These are phyloP conservation scores for Rhinella marina DNA, from an alignment of 2,797 vertebrate genomes.

Conservation along the genomic window DNA sequence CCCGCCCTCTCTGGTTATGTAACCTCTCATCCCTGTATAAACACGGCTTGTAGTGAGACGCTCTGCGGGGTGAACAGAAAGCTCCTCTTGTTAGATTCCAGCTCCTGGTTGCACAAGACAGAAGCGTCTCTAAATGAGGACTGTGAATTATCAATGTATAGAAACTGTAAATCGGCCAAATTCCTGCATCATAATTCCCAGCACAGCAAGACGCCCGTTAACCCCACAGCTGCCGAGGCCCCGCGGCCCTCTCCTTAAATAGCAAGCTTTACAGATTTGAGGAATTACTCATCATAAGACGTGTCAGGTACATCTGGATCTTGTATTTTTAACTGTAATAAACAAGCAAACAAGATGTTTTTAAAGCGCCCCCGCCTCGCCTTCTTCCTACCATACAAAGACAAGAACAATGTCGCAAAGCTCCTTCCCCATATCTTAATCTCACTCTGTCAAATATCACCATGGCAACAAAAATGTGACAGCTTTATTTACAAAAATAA, in stretches of 20 bases:
- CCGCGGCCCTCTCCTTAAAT: background rate
- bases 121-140: background rate
- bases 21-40: conserved; percentile 23
- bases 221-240: conserved; percentile 10
- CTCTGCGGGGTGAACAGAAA: background rate
- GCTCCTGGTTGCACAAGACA: conserved; percentile 9
- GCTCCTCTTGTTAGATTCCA: background rate
- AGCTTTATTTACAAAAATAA: background rate
- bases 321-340: background rate
- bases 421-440: background rate
- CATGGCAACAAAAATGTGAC: conserved; percentile 8
- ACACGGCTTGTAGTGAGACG: background rate
- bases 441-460: background rate
- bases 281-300: background rate
- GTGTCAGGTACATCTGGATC: background rate
- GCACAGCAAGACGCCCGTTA: conserved; percentile 4
- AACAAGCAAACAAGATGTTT: background rate
- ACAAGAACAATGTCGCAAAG: background rate
- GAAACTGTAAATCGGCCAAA: conserved; percentile 16
- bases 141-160: conserved; percentile 6
- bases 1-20: conserved; percentile 27
- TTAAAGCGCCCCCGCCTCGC: background rate
- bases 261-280: background rate
- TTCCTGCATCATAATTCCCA: conserved; percentile 12
- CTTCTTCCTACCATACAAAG: background rate